Conservation (phyloP, 2,888 invertebrate species). For the Campoplex nolae region DNA sequence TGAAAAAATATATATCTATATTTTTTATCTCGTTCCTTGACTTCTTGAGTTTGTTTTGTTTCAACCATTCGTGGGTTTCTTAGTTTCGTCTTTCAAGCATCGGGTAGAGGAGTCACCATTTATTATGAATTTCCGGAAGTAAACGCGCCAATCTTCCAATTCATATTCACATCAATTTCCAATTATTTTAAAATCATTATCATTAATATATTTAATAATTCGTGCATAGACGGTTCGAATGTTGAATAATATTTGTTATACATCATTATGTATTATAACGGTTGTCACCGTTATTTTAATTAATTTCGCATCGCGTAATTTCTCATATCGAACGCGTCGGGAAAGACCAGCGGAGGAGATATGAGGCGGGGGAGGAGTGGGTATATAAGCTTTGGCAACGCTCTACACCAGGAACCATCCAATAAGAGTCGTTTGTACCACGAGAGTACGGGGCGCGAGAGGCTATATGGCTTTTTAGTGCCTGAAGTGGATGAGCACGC, state of each 20-base stretch:
- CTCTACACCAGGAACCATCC: conserved; percentile 64
- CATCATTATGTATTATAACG: not conserved
- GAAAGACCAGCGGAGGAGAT: not conserved
- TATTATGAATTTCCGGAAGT: not conserved
- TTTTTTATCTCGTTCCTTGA: not conserved
- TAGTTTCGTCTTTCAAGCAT: not conserved
- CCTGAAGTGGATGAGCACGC: conserved; percentile 78
- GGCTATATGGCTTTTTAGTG: conserved; percentile 40
- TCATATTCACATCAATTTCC: not conserved
- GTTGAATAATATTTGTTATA: no score
- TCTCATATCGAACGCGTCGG: conserved; percentile 22
- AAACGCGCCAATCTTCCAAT: not conserved
- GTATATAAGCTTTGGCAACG: conserved; percentile 2
- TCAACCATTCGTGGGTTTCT: not conserved
- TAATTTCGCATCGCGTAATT: conserved; percentile 49
- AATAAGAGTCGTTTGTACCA: conserved; percentile 49
- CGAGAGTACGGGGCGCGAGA: conserved; percentile 5
- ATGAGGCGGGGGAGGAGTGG: not conserved
- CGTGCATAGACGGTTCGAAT: no score
- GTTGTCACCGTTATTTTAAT: conserved; percentile 40
- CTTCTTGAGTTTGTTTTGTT: not conserved
- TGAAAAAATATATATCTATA: not conserved
- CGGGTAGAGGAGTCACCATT: no score
- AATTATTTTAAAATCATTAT: not conserved
- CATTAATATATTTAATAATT: not conserved